These are phyloP conservation scores for Coenobita brevimanus DNA, from an alignment of 1,140 invertebrate species.

Conservation along the genomic window DNA sequence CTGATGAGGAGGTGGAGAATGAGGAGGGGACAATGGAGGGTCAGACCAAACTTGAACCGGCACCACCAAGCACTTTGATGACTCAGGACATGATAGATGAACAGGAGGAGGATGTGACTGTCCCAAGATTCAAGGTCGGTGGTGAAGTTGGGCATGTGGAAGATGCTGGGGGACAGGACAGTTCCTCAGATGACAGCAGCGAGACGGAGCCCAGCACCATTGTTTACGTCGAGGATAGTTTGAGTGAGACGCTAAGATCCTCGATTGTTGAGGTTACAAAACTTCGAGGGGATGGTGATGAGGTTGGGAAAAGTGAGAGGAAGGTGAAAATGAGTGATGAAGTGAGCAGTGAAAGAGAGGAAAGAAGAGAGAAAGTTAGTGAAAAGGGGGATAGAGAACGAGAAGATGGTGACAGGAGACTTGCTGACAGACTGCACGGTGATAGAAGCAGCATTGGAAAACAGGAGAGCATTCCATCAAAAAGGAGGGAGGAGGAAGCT, in stretches of 20 bases:
- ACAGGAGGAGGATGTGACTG: not conserved
- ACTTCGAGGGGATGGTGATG: slow-evolving; percentile 1
- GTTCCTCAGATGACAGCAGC: slow-evolving; percentile 53
- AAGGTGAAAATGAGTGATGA: not conserved
- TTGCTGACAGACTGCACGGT: too few species aligned
- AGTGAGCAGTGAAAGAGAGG: not conserved
- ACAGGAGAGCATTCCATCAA: too few species aligned
- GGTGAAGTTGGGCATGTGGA: not conserved
- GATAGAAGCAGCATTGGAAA: too few species aligned
- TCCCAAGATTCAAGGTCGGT: not conserved
- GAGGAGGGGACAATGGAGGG: too few species aligned
- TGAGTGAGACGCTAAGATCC: not conserved
- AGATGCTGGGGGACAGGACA: not conserved
- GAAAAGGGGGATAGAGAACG: not conserved
- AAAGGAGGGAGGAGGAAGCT: too few species aligned
- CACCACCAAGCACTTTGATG: too few species aligned
- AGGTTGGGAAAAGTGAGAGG: not conserved
- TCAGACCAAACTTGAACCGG: not conserved
- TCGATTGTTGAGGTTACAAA: not conserved
- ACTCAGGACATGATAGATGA: not conserved
- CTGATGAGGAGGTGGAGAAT: not conserved
- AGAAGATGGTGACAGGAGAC: not conserved
- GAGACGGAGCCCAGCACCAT: slow-evolving; percentile 56
- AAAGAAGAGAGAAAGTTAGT: slow-evolving; percentile 12
- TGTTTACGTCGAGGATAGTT: slow-evolving; percentile 42